Evolutionary conservation across 2,797 vertebrate species (phyloP).

Genomic region (Gouania willdenowi): DNA sequence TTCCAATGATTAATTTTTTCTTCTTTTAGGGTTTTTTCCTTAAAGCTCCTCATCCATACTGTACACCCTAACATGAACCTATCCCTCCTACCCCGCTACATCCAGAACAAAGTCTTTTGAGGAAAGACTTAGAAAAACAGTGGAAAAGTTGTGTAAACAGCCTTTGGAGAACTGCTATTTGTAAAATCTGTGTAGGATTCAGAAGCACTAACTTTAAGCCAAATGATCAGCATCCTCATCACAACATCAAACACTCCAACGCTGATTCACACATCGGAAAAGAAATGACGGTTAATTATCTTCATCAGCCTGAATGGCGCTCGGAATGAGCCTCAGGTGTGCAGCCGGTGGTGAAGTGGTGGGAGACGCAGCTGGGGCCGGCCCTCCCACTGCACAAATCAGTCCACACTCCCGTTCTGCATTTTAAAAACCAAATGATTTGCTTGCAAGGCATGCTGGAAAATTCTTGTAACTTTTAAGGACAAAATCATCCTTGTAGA

Average conservation of each 20-base stretch:
- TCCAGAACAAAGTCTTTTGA: too few relatives aligned
- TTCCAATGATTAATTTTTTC: too few relatives aligned
- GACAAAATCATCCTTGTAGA: slow-evolving; percentile 3
- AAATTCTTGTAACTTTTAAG: slow-evolving; percentile 14
- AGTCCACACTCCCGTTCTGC: slow-evolving; percentile 28
- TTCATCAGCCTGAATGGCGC: slow-evolving; percentile 54
- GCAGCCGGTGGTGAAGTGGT: slow-evolving; percentile 19
- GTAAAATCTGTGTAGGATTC: too few relatives aligned
- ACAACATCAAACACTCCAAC: slow-evolving; percentile 14
- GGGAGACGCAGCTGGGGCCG: slow-evolving; percentile 56
- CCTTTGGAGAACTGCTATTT: too few relatives aligned
- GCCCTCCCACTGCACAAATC: slow-evolving; percentile 39
- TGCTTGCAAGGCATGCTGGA: slow-evolving; percentile 7
- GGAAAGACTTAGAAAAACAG: too few relatives aligned
- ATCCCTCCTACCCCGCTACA: too few relatives aligned
- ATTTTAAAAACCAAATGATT: slow-evolving; percentile 43
- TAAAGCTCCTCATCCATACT: too few relatives aligned
- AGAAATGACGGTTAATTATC: slow-evolving; percentile 51
- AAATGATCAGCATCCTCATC: slow-evolving; percentile 8
- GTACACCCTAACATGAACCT: too few relatives aligned
- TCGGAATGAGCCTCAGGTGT: slow-evolving; percentile 65
- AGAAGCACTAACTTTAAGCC: slow-evolving; percentile 14
- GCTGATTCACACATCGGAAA: slow-evolving; percentile 23
- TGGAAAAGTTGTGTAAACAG: too few relatives aligned
- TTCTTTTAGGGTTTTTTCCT: too few relatives aligned